Conservation (phyloP, 2,888 invertebrate genomes). For the Mesorhabditis spiculigera region DNA sequence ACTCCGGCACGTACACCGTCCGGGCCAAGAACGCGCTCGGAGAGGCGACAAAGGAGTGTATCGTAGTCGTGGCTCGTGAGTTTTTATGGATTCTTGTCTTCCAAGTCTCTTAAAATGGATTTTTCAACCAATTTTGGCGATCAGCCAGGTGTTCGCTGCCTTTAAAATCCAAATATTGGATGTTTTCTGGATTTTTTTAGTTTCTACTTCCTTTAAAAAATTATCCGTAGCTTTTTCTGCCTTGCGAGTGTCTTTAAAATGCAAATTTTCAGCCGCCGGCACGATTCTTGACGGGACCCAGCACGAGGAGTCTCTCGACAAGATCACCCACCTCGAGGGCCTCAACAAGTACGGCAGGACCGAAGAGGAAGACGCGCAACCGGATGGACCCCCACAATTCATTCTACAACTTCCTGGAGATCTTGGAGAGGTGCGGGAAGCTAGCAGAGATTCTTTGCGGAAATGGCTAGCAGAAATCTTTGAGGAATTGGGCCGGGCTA, state of each 20-base stretch:
- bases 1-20: conserved; percentile 88
- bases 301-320: conserved; percentile 57
- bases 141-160: no score
- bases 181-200: neutral
- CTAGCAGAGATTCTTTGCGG: neutral
- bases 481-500: neutral
- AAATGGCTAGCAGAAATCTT: neutral
- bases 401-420: conserved; percentile 34
- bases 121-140: neutral
- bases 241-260: neutral
- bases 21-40: conserved; percentile 44
- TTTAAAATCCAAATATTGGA: neutral
- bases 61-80: conserved; percentile 42
- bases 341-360: conserved; percentile 53
- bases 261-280: conserved; percentile 34
- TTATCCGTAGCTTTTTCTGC: no score
- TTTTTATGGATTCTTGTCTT: neutral
- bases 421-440: conserved; percentile 47
- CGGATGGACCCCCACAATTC: conserved; percentile 44
- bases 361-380: conserved; percentile 49
- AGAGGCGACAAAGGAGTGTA: conserved; percentile 44
- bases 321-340: conserved; percentile 65
- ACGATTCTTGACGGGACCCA: conserved; percentile 52
- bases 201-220: neutral
- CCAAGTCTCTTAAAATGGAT: neutral